Conservation (phyloP, 2,113 vertebrate genomes). For the Callionymus lyra region DNA sequence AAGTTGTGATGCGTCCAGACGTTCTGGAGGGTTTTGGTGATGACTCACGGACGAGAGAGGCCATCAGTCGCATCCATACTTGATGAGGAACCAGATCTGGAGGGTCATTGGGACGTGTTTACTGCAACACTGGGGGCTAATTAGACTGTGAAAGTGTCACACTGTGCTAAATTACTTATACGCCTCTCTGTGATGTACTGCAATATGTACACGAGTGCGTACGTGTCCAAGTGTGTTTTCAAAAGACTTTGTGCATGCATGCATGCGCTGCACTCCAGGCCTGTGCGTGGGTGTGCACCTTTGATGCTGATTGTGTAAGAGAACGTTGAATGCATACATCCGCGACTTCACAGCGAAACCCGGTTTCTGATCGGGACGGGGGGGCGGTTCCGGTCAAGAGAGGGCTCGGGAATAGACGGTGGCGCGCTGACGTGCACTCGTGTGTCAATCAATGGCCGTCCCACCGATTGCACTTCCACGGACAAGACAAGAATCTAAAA, state of each 20-base stretch:
- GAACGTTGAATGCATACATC: slow-evolving; percentile 29
- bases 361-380: too few relatives aligned
- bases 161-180: slow-evolving; percentile 54
- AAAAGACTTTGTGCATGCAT: slow-evolving; percentile 17
- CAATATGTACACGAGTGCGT: not conserved
- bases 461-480: too few relatives aligned
- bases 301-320: slow-evolving; percentile 40
- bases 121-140: slow-evolving; percentile 56
- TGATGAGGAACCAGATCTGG: slow-evolving; percentile 48
- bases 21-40: slow-evolving; percentile 20
- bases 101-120: slow-evolving; percentile 55
- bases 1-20: not conserved
- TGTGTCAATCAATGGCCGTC: too few relatives aligned
- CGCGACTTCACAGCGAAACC: slow-evolving; percentile 26
- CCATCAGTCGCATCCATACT: slow-evolving; percentile 37
- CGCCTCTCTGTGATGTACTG: slow-evolving; percentile 16
- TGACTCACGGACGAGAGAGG: slow-evolving; percentile 18
- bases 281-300: slow-evolving; percentile 22
- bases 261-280: slow-evolving; percentile 23
- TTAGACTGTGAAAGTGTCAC: slow-evolving; percentile 61
- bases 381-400: not conserved
- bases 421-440: too few relatives aligned
- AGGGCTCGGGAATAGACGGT: too few relatives aligned
- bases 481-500: too few relatives aligned
- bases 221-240: slow-evolving; percentile 3